Evolutionary conservation across 1,140 invertebrate genomes (phyloP).

Genomic region (Drosophila navojoa): DNA sequence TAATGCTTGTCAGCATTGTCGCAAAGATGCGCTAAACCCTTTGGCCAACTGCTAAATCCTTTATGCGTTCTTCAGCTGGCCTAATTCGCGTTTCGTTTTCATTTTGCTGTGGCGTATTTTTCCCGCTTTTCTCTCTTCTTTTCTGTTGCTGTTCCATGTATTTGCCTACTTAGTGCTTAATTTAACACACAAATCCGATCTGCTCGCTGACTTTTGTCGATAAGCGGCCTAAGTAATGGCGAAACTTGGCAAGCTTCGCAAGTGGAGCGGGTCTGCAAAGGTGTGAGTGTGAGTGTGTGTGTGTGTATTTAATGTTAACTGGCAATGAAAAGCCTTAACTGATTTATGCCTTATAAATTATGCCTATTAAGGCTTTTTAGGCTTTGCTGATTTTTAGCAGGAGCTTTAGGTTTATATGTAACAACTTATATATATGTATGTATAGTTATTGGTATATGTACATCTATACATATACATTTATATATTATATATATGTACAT

Average conservation of each 20-base stretch:
- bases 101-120: conserved; percentile 32
- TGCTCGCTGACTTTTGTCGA: conserved; percentile 73
- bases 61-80: conserved; percentile 41
- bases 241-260: conserved; percentile 58
- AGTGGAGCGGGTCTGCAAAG: not conserved
- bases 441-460: too few species aligned
- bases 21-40: conserved; percentile 45
- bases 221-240: conserved; percentile 66
- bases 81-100: conserved; percentile 32
- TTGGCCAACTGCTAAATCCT: conserved; percentile 48
- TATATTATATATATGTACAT: too few species aligned
- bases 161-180: conserved; percentile 69
- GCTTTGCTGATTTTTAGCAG: not conserved
- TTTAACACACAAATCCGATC: conserved; percentile 77
- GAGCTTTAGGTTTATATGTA: not conserved
- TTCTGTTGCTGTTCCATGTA: not conserved
- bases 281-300: not conserved
- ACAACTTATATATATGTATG: too few species aligned
- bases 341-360: not conserved
- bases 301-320: conserved; percentile 4
- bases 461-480: too few species aligned
- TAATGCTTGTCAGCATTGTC: conserved; percentile 75
- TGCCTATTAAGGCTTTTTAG: not conserved
- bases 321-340: conserved; percentile 43
- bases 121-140: conserved; percentile 2